A percentile compares a stretch with the other conserved stretches of the same genome.
These are phyloP conservation scores for Coenonympha glycerion DNA, from an alignment of 2,888 invertebrate species.

Conservation along the genomic window DNA sequence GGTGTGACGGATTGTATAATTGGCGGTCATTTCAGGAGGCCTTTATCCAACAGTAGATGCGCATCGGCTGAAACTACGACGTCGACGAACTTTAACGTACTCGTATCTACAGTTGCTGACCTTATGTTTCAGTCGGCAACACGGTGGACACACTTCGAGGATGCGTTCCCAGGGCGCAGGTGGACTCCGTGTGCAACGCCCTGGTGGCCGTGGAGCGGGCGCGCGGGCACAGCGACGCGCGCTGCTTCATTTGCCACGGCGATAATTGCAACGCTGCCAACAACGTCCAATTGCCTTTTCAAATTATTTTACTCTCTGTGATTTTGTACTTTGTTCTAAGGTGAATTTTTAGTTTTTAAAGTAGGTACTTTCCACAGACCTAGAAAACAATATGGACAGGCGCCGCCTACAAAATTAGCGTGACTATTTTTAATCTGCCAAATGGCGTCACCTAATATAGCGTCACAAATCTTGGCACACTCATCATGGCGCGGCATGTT, in stretches of 20 bases:
- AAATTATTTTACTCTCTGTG: conserved; percentile 31
- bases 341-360: conserved; percentile 10
- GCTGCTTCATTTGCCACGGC: conserved; percentile 59
- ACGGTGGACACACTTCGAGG: conserved; percentile 64
- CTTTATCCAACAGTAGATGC: too few species aligned
- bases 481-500: too few species aligned
- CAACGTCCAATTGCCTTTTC: conserved; percentile 28
- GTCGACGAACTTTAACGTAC: too few species aligned
- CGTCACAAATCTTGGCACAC: too few species aligned
- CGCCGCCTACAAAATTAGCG: too few species aligned
- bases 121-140: conserved; percentile 57
- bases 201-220: conserved; percentile 60
- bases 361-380: not conserved
- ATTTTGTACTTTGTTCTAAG: conserved; percentile 47
- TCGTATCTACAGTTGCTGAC: too few species aligned
- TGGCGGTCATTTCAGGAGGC: too few species aligned
- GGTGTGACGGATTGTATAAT: too few species aligned
- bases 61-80: too few species aligned
- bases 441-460: too few species aligned
- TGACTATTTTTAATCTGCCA: too few species aligned
- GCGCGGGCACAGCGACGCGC: conserved; percentile 65
- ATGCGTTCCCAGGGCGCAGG: conserved; percentile 57
- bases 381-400: too few species aligned
- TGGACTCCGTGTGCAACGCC: conserved; percentile 62
- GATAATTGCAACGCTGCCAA: conserved; percentile 58